phyloP scores from a whole-genome alignment of 2,888 invertebrate genomes.

The Adela reaumurella region DNA sequence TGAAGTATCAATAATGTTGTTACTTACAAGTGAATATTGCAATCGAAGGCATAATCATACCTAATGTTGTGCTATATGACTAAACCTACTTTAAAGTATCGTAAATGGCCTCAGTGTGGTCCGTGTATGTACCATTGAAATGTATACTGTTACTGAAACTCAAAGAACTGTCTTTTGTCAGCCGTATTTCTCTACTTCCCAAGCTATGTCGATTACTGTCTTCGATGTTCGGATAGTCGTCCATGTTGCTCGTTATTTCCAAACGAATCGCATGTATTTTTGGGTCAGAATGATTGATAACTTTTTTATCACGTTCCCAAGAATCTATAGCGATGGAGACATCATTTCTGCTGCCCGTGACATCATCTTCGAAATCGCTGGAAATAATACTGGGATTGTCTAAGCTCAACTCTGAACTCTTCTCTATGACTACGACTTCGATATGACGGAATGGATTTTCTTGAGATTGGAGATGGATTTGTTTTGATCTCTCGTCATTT shows the following conservation, averaged over 20 bases:
- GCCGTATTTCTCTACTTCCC: slow-evolving; percentile 31
- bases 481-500: slow-evolving; percentile 44
- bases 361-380: slow-evolving; percentile 36
- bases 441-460: slow-evolving; percentile 50
- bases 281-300: slow-evolving; percentile 25
- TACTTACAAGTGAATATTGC: too few species aligned
- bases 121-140: slow-evolving; percentile 48
- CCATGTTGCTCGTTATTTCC: slow-evolving; percentile 49
- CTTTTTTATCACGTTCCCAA: slow-evolving; percentile 39
- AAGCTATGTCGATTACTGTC: slow-evolving; percentile 23
- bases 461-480: slow-evolving; percentile 42
- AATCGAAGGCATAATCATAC: too few species aligned
- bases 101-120: slow-evolving; percentile 50
- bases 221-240: slow-evolving; percentile 32
- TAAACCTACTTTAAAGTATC: slow-evolving; percentile 44
- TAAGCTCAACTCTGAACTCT: slow-evolving; percentile 45
- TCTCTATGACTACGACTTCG: slow-evolving; percentile 52
- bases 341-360: slow-evolving; percentile 35
- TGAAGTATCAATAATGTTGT: too few species aligned
- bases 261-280: slow-evolving; percentile 48
- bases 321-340: slow-evolving; percentile 44
- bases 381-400: slow-evolving; percentile 44
- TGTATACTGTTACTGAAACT: slow-evolving; percentile 53
- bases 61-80: neutral
- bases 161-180: slow-evolving; percentile 43